Conservation (phyloP, 2,113 vertebrate species). For the Cottus gobio region DNA sequence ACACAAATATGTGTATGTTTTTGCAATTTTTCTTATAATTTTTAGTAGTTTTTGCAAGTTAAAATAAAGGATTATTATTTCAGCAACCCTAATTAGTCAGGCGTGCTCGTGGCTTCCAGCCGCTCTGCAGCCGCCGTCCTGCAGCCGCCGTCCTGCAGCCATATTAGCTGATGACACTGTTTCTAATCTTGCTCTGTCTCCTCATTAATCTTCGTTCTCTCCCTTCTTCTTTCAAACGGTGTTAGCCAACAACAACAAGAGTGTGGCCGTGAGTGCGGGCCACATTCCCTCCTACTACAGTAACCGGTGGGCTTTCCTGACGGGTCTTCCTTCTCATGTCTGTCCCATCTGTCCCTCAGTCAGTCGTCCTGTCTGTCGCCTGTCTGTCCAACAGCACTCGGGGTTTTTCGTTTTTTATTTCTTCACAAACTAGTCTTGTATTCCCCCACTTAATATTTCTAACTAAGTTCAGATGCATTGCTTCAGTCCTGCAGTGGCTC, state of each 20-base stretch:
- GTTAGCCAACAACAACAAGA: conserved; percentile 82
- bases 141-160: too few relatives aligned
- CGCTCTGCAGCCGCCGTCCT: too few relatives aligned
- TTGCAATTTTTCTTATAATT: not conserved
- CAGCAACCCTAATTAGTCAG: not conserved
- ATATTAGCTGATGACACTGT: not conserved
- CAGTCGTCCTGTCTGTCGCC: conserved; percentile 67
- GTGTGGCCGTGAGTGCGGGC: conserved; percentile 79
- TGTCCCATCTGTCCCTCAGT: conserved; percentile 71
- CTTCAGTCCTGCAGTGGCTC: conserved; percentile 39
- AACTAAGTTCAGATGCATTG: conserved; percentile 10
- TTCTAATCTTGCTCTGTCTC: conserved; percentile 61
- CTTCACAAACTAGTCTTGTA: conserved; percentile 37
- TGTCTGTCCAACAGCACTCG: conserved; percentile 68
- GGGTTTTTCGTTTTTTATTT: conserved; percentile 5
- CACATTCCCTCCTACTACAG: conserved; percentile 82
- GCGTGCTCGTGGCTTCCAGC: not conserved
- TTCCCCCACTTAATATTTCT: not conserved
- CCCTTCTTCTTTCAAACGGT: conserved; percentile 70
- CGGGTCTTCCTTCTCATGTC: conserved; percentile 68
- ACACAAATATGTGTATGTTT: not conserved
- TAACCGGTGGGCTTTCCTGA: conserved; percentile 86
- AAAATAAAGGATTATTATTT: not conserved
- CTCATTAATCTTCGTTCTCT: conserved; percentile 80
- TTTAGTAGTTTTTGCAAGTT: not conserved